These are phyloP conservation scores for Lapara coniferarum DNA, from an alignment of 2,888 invertebrate species.

Conservation along the genomic window DNA sequence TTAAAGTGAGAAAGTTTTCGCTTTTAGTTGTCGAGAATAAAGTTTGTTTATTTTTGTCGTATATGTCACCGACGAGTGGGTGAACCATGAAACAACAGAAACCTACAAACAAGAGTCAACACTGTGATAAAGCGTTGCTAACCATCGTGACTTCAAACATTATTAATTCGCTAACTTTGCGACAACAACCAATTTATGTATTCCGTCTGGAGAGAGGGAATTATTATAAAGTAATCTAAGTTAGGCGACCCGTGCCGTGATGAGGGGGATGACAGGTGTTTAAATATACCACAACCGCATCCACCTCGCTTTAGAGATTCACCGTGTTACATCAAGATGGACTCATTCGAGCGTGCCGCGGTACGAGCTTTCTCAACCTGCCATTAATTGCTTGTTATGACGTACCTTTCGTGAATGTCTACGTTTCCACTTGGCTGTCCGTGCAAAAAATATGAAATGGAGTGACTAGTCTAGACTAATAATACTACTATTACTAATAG, in stretches of 20 bases:
- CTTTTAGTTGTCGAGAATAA: conserved; percentile 54
- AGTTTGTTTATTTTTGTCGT: conserved; percentile 54
- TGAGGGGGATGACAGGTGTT: conserved; percentile 75
- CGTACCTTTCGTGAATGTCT: conserved; percentile 2
- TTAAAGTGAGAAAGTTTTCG: conserved; percentile 31
- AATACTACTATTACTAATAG: too few relatives aligned
- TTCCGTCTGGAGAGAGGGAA: conserved; percentile 67
- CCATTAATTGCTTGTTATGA: conserved; percentile 46
- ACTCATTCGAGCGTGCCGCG: conserved; percentile 60
- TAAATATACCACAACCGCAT: conserved; percentile 68
- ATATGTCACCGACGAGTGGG: conserved; percentile 60
- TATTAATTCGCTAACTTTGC: conserved; percentile 69
- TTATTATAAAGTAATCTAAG: conserved; percentile 82
- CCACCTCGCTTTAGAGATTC: conserved; percentile 55
- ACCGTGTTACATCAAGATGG: conserved; percentile 59
- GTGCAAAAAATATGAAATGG: background rate
- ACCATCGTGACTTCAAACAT: conserved; percentile 60
- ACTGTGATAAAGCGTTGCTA: conserved; percentile 62
- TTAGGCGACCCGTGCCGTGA: conserved; percentile 68
- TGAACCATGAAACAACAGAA: conserved; percentile 56
- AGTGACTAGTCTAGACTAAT: background rate
- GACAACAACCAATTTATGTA: conserved; percentile 72
- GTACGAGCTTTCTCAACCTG: conserved; percentile 57
- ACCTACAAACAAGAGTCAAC: conserved; percentile 55
- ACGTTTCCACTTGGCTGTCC: conserved; percentile 1